Base-by-base conservation (phyloP, 1,140 invertebrate genomes). In the Laodelphax striatellus region DNA sequence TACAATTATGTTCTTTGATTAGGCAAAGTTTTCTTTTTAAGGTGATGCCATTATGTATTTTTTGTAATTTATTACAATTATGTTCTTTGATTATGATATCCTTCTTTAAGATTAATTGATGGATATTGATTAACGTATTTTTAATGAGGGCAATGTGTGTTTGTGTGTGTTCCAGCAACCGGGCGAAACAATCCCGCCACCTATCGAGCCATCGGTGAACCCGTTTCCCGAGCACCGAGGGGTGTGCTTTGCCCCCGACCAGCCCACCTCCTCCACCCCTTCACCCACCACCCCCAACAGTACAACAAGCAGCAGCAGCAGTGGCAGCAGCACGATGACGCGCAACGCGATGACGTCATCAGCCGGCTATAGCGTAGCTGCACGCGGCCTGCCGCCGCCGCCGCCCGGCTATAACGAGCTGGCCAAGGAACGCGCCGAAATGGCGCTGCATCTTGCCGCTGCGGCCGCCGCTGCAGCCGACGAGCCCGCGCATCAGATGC, bases 191-290 rank as follows among this genome's bases (percentile, higher is more conserved):
- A 67, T 65, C 55, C 67, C 81, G 17, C 80, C 81, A 55, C 79
- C 82, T 8, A 79, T 84, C 1, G 85, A 87, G 66, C 79, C 79
- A 1, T 75, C 73, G 42, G 80, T 87, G 31, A 84, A 87, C 67
- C 79, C 82, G 4, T 77, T 88, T 63, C 84, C 86, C 16, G 85
- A 86, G 66, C 84, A 79, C 70, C 79, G 76, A 43, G 57, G 55
- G 11, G 52, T 22, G 9, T 63, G 57, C 44, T 52, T 38, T 9
- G 1, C 11, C 34, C 34, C 14, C 56, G 5, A 44, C 61, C 41
- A 82, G 69, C 71, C 72, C 63, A 73, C 43, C 75, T 74, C 62
- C 70, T 50, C 46, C 21, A 76, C 62, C 75, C 76, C 66, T 66
- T 76, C 38, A 63, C 67, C 59, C 70, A 72, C 60, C 74, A 77